Conservation (phyloP, 35 echinoderm and acorn worm species). For the Stichopus chloronotus region DNA sequence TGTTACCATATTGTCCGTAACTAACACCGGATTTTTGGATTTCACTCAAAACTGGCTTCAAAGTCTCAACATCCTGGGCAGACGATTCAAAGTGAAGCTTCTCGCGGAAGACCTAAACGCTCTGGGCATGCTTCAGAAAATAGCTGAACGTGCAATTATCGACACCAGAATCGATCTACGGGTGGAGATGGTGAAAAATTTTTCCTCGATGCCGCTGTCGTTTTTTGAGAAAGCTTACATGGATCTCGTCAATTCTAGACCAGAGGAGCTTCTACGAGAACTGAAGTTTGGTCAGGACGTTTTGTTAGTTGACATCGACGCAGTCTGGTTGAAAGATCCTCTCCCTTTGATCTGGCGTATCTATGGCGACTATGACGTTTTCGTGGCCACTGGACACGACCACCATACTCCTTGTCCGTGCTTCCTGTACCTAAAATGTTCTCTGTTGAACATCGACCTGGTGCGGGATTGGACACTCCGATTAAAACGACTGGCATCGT, state of each 20-base stretch:
- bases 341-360: conserved; percentile 40
- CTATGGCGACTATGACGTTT: conserved; percentile 41
- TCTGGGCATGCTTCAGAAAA: not conserved
- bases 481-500: not conserved
- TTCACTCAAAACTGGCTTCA: conserved; percentile 24
- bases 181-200: not conserved
- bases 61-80: not conserved
- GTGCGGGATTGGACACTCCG: conserved; percentile 44
- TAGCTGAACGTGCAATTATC: not conserved
- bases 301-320: conserved; percentile 50
- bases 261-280: not conserved
- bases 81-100: not conserved
- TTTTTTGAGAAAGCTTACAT: not conserved
- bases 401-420: conserved; percentile 56
- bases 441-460: not conserved
- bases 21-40: conserved; percentile 13
- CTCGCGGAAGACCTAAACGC: not conserved
- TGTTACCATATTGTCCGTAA: conserved; percentile 18
- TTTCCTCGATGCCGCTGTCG: not conserved
- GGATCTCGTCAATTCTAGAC: not conserved
- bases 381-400: conserved; percentile 56
- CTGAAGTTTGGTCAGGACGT: conserved; percentile 9
- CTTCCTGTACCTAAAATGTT: conserved; percentile 55
- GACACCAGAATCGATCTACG: not conserved
- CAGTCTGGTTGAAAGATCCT: conserved; percentile 68